Percentiles rank a stretch among this genome's conserved stretches.
These are phyloP conservation scores for Caenorhabditis sinica DNA, from an alignment of 2,888 invertebrate species.

Conservation along the genomic window DNA sequence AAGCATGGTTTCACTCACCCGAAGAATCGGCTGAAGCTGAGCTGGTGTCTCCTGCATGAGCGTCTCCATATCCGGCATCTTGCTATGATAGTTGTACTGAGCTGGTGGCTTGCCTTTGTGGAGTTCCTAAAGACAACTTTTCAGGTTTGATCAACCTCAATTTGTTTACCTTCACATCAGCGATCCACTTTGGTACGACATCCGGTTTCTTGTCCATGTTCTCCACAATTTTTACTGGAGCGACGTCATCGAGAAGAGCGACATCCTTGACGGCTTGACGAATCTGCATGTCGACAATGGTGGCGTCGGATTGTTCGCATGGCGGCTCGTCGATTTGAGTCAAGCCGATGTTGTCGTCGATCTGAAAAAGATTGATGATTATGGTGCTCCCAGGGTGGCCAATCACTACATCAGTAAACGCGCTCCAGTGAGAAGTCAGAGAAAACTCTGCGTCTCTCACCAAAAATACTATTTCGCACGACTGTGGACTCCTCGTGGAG, in stretches of 20 bases:
- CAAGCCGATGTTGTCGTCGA: conserved; percentile 82
- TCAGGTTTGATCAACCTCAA: conserved; percentile 83
- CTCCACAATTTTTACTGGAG: conserved; percentile 89
- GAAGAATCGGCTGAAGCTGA: conserved; percentile 90
- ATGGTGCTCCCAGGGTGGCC: too few species aligned
- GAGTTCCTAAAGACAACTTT: conserved; percentile 88
- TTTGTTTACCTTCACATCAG: conserved; percentile 74
- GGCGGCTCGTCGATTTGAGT: conserved; percentile 91
- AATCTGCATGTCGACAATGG: conserved; percentile 93
- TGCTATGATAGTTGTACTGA: conserved; percentile 89
- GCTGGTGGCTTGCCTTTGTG: conserved; percentile 93
- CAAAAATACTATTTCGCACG: too few species aligned
- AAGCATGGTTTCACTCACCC: conserved; percentile 81
- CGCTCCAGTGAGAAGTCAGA: too few species aligned
- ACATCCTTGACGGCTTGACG: conserved; percentile 88
- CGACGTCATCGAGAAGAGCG: conserved; percentile 61
- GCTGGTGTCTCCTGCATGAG: conserved; percentile 97
- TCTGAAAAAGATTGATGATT: conserved; percentile 51
- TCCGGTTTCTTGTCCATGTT: conserved; percentile 89
- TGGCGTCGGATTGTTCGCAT: conserved; percentile 95
- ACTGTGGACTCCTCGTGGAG: too few species aligned
- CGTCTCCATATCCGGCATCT: conserved; percentile 94
- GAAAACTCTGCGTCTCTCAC: too few species aligned
- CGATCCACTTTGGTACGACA: conserved; percentile 96
- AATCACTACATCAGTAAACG: too few species aligned